These are phyloP conservation scores for Hippocampus barbouri DNA, from an alignment of 2,113 vertebrate species.

Conservation along the genomic window DNA sequence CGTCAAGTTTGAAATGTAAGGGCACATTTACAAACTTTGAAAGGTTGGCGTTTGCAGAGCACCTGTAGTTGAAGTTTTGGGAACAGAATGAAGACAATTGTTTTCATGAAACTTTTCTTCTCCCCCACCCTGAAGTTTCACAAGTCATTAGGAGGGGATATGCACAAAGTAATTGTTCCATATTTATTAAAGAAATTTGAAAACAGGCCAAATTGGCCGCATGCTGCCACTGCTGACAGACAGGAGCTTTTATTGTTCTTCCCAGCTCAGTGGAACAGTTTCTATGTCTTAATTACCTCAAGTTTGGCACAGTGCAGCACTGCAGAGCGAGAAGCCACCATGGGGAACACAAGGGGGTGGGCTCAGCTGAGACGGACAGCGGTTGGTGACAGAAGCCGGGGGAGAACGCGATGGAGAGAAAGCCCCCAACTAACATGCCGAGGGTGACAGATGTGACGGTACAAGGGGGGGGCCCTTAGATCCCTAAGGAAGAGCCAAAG, in stretches of 20 bases:
- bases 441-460: conserved; percentile 42
- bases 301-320: conserved; percentile 51
- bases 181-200: conserved; percentile 34
- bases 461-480: conserved; percentile 20
- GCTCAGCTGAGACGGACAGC: conserved; percentile 58
- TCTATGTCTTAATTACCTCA: conserved; percentile 68
- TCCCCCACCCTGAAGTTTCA: not conserved
- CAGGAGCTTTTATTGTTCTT: conserved; percentile 47
- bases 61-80: not conserved
- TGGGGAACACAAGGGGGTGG: conserved; percentile 37
- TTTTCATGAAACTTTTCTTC: conserved; percentile 12
- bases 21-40: not conserved
- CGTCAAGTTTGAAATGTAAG: not conserved
- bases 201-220: conserved; percentile 47
- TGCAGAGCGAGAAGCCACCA: conserved; percentile 30
- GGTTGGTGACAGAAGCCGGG: conserved; percentile 63
- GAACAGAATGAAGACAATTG: not conserved
- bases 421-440: conserved; percentile 45
- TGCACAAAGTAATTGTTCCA: conserved; percentile 37
- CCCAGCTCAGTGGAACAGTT: conserved; percentile 48
- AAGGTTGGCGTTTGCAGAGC: not conserved
- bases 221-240: conserved; percentile 54
- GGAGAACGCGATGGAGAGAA: conserved; percentile 50
- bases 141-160: conserved; percentile 22
- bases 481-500: conserved; percentile 49